Percentiles rank a stretch among this genome's conserved stretches.
Conservation (phyloP, 2,888 invertebrate genomes). For the Pocota personata region DNA sequence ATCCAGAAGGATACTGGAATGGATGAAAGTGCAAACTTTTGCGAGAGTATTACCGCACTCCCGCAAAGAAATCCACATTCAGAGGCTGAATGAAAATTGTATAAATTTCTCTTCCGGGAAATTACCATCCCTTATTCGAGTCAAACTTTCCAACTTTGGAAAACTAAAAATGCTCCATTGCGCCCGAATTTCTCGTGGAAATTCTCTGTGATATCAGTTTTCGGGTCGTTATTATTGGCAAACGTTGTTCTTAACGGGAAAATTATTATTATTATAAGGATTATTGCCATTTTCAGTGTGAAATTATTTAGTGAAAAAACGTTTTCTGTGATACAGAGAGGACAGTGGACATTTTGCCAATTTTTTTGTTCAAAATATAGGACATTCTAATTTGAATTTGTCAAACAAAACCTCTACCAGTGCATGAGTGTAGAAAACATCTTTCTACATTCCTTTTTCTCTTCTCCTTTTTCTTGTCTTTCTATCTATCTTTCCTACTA, state of each 20-base stretch:
- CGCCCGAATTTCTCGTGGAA: constrained; percentile 21
- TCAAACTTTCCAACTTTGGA: constrained; percentile 20
- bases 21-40: neutral
- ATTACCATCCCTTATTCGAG: constrained; percentile 40
- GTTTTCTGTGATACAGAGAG: neutral
- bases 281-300: constrained; percentile 18
- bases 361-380: neutral
- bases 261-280: neutral
- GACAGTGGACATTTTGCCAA: neutral
- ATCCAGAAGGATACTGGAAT: neutral
- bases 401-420: constrained; percentile 33
- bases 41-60: neutral
- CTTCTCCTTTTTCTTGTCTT: constrained; percentile 59
- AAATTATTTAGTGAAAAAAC: constrained; percentile 38
- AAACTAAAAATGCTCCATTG: constrained; percentile 1
- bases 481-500: constrained; percentile 53
- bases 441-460: constrained; percentile 52
- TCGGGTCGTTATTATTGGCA: constrained; percentile 44
- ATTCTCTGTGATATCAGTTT: constrained; percentile 54
- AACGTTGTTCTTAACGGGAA: constrained; percentile 39
- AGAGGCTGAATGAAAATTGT: constrained; percentile 8
- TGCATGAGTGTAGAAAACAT: constrained; percentile 69
- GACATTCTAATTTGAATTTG: constrained; percentile 13
- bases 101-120: constrained; percentile 54
- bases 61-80: constrained; percentile 20